These are phyloP conservation scores for Ellobius talpinus DNA, from an alignment of 2,113 vertebrate genomes.

Conservation along the genomic window DNA sequence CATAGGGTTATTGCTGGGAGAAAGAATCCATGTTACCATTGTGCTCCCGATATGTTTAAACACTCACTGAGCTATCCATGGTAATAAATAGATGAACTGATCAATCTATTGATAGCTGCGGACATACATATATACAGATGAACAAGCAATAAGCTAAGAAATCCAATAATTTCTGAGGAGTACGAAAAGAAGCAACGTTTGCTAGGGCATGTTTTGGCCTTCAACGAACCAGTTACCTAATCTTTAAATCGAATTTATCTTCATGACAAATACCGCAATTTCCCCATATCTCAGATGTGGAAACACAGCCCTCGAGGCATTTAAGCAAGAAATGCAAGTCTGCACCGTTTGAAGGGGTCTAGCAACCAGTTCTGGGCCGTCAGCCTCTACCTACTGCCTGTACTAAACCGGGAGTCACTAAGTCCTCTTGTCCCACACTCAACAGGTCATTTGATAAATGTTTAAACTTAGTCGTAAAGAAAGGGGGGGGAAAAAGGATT, in stretches of 20 bases:
- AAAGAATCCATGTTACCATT: background rate
- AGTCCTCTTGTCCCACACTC: background rate
- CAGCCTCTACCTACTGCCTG: background rate
- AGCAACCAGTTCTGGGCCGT: background rate
- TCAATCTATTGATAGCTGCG: background rate
- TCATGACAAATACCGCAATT: background rate
- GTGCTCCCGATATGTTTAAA: background rate
- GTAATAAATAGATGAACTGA: background rate
- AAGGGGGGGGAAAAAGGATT: conserved; percentile 18
- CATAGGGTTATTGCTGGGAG: too few relatives aligned
- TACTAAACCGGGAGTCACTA: background rate
- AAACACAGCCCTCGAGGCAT: background rate
- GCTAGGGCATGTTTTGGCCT: background rate
- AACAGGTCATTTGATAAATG: conserved; percentile 39
- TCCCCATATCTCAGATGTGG: background rate
- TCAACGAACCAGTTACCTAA: background rate
- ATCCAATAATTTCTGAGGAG: background rate
- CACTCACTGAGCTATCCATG: background rate
- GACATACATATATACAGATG: background rate
- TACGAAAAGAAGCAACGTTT: background rate
- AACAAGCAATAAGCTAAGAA: background rate
- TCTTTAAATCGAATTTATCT: background rate
- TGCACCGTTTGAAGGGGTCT: background rate
- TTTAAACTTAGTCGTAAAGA: conserved; percentile 44
- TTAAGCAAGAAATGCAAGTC: background rate